Evolutionary conservation across 2,888 invertebrate species (phyloP), one percentile per base, ranked within the genome.

Genomic region (Patella caerulea): DNA sequence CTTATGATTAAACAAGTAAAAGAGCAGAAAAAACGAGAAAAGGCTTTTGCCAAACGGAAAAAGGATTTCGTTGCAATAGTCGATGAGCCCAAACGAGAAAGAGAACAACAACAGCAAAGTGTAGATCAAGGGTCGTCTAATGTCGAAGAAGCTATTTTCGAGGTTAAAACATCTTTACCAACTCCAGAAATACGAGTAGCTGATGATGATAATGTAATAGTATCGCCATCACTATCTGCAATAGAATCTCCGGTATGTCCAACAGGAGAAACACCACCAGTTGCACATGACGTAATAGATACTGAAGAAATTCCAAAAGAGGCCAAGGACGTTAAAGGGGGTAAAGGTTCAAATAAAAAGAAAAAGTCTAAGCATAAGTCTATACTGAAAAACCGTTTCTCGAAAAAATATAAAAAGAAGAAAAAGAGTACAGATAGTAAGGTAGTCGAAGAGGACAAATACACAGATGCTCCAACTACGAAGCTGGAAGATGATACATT

Each of bases 401-500:
- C 73, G n/a, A 75, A 55, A 70, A 78, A 73, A 34, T 77, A 79
- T 7, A 70, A 65, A 53, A 78, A 76, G 59, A 70, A 75, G 45
- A 71, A 53, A 56, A 75, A 77, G 11, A 74, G 73, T 19, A 55
- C 24, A 19, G 73, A 59, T 9, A 70, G 72, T 12, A 15, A 19
- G n/a, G 76, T 71, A 17, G 71, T 29, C n/a, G 74, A 78, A 53
- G 72, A 77, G 12, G 78, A 78, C 2, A 74, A 73, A 4, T 77
- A 78, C 15, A 65, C 65, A 15, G 80, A 82, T 24, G 71, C 76
- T 2, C 74, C 76, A 17, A 79, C 52, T 34, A 73, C 54, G 55
- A 78, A 73, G 52, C 69, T 73, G 54, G 59, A 76, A 19, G 76
- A 80, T 34, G 83, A 85, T 34, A 85, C 85, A 9, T 81, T 83